phyloP scores from a whole-genome alignment of 2,888 invertebrate genomes.

The Timema podura region DNA sequence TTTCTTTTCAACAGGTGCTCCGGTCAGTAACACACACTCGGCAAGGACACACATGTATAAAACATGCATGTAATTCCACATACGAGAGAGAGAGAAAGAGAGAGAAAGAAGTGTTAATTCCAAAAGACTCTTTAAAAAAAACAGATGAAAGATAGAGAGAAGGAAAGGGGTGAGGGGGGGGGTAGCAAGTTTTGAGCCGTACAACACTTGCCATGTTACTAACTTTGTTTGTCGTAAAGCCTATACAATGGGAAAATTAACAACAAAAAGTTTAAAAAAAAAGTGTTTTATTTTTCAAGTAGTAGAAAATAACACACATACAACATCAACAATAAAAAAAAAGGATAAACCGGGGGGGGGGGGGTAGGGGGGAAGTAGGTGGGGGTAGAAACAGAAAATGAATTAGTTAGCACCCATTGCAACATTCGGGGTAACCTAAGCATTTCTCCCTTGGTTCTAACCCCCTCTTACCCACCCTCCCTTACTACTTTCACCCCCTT shows the following conservation, averaged over 20 bases:
- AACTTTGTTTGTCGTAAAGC: too few relatives aligned
- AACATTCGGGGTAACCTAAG: conserved; percentile 15
- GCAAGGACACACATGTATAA: too few relatives aligned
- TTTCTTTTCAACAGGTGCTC: too few relatives aligned
- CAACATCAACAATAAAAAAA: conserved; percentile 1
- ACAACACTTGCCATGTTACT: too few relatives aligned
- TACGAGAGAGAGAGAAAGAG: background rate
- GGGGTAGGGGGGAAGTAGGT: background rate
- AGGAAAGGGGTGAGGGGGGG: conserved; percentile 17
- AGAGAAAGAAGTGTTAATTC: background rate
- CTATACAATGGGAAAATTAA: too few relatives aligned
- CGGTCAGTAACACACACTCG: too few relatives aligned
- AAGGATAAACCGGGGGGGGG: conserved; percentile 13
- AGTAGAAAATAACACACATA: background rate
- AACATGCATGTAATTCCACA: too few relatives aligned
- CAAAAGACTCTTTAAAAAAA: conserved; percentile 12
- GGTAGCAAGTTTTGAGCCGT: conserved; percentile 5
- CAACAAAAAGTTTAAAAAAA: background rate
- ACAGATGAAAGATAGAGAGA: conserved; percentile 20
- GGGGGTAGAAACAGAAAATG: conserved; percentile 22
- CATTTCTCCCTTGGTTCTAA: conserved; percentile 5
- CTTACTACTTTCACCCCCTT: background rate
- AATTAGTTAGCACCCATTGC: conserved; percentile 24
- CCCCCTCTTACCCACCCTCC: background rate
- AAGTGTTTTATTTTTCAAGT: conserved; percentile 4